phyloP scores from a whole-genome alignment of 2,888 invertebrate genomes.

The Choristoneura rosaceana region DNA sequence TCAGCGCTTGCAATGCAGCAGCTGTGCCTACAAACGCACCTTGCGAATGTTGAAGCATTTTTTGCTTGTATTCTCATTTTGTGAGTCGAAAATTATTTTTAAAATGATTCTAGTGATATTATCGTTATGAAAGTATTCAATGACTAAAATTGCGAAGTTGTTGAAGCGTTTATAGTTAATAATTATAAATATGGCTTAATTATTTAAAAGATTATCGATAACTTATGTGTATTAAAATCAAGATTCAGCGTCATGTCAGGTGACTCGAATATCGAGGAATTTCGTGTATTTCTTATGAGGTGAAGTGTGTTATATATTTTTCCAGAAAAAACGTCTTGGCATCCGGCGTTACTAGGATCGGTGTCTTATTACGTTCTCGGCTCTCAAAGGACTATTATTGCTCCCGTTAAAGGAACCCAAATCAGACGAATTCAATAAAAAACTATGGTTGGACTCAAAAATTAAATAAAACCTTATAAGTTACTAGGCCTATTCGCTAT shows the following conservation, averaged over 20 bases:
- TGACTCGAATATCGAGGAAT: too few relatives aligned
- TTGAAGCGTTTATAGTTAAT: background rate
- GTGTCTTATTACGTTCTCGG: constrained; percentile 20
- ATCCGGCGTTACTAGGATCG: constrained; percentile 6
- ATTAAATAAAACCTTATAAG: background rate
- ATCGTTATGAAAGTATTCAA: background rate
- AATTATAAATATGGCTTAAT: too few relatives aligned
- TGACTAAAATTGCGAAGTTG: background rate
- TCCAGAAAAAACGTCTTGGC: background rate
- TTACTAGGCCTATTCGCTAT: background rate
- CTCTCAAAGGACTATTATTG: constrained; percentile 23
- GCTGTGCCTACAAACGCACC: constrained; percentile 37
- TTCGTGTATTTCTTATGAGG: background rate
- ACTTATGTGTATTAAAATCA: too few relatives aligned
- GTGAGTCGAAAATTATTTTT: background rate
- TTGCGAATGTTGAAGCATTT: constrained; percentile 17
- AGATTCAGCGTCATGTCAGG: too few relatives aligned
- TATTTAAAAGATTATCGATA: too few relatives aligned
- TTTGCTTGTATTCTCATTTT: background rate
- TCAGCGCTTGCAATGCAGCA: constrained; percentile 14
- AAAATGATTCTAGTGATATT: background rate
- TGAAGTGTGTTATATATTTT: background rate
- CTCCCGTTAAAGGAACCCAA: constrained; percentile 20
- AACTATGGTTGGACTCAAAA: background rate
- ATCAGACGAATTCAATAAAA: constrained; percentile 3